phyloP scores from a whole-genome alignment of 2,888 invertebrate species.

The Herminia tarsipennalis region DNA sequence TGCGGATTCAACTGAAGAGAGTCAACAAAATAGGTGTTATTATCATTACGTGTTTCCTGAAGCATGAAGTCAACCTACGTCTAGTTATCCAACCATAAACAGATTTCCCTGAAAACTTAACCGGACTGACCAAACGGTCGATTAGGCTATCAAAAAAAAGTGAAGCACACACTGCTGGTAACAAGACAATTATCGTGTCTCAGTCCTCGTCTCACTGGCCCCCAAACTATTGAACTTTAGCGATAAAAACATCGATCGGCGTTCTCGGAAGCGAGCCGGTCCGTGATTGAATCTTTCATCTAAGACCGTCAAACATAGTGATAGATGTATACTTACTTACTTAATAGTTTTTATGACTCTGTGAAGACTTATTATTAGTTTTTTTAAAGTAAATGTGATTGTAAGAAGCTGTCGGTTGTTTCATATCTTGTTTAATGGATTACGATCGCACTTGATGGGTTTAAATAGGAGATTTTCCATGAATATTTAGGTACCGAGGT shows the following conservation, averaged over 20 bases:
- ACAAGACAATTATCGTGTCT: slow-evolving; percentile 5
- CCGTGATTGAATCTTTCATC: slow-evolving; percentile 81
- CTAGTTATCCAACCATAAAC: no score
- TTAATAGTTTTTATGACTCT: slow-evolving; percentile 59
- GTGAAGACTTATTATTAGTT: slow-evolving; percentile 59
- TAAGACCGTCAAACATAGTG: slow-evolving; percentile 57
- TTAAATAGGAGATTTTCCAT: slow-evolving; percentile 11
- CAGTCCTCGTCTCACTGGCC: slow-evolving; percentile 34
- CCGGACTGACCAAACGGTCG: no score
- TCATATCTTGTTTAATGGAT: slow-evolving; percentile 19
- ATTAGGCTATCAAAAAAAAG: no score
- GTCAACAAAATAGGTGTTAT: no score
- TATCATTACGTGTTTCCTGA: no score
- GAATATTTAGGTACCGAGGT: background rate
- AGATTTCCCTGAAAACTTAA: no score
- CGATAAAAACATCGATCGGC: slow-evolving; percentile 58
- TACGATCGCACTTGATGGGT: slow-evolving; percentile 11
- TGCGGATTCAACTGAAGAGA: no score
- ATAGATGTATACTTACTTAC: slow-evolving; percentile 52
- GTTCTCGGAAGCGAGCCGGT: slow-evolving; percentile 72
- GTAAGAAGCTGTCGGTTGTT: slow-evolving; percentile 9
- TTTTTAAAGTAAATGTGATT: slow-evolving; percentile 41
- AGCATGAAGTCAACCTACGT: no score
- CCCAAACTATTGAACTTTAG: slow-evolving; percentile 63
- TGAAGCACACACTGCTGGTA: no score